These are phyloP conservation scores for Daphoenositta chrysoptera DNA, from an alignment of 2,113 vertebrate species.

Conservation along the genomic window DNA sequence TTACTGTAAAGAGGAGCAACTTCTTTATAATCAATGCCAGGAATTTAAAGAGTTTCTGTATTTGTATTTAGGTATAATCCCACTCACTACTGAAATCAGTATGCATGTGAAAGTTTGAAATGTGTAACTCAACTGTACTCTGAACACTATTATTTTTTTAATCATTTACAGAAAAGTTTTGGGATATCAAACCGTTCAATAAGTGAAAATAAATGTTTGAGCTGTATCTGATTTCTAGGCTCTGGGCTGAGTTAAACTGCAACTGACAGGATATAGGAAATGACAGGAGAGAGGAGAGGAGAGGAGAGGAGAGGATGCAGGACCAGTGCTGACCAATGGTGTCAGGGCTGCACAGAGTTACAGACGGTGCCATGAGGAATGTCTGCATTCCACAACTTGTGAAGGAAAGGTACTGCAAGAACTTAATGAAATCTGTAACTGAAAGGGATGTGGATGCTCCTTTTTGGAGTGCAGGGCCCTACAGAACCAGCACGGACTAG, in stretches of 20 bases:
- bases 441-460: not conserved
- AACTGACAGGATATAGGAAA: not conserved
- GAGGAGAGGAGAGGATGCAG: not conserved
- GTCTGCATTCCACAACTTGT: not conserved
- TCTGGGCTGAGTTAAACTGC: not conserved
- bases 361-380: not conserved
- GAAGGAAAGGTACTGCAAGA: not conserved
- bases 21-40: not conserved
- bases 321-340: not conserved
- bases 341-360: not conserved
- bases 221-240: not conserved
- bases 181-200: not conserved
- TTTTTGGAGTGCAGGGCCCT: not conserved
- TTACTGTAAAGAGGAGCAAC: not conserved
- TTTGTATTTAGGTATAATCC: not conserved
- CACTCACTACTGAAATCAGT: not conserved
- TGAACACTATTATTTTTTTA: not conserved
- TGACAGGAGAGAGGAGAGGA: not conserved
- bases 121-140: not conserved
- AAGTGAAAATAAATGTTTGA: not conserved
- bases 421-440: not conserved
- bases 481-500: not conserved
- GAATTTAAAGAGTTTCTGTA: not conserved
- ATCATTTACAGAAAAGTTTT: not conserved
- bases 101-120: not conserved